These are phyloP conservation scores for Rhaphigaster nebulosa DNA, from an alignment of 2,888 invertebrate species.

Conservation along the genomic window DNA sequence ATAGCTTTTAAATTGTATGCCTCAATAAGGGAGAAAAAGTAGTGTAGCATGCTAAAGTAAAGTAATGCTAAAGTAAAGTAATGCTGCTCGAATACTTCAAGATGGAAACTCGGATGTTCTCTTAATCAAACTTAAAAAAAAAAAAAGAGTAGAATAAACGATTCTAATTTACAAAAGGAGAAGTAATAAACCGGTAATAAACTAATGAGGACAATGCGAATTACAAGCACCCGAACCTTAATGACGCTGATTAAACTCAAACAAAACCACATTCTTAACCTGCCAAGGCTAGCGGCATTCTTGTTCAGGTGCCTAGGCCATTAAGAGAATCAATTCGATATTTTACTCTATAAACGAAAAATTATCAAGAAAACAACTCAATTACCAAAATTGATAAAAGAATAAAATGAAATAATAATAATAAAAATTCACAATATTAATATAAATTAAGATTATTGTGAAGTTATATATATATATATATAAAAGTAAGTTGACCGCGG, in stretches of 20 bases:
- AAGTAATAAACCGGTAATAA: neutral
- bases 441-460: too few relatives aligned
- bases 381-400: neutral
- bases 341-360: neutral
- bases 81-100: too few relatives aligned
- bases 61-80: too few relatives aligned
- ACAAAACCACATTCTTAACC: neutral
- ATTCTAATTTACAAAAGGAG: neutral
- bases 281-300: conserved; percentile 31
- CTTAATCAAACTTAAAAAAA: too few relatives aligned
- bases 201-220: neutral
- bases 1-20: too few relatives aligned
- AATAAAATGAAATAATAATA: too few relatives aligned
- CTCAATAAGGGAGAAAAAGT: too few relatives aligned
- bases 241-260: conserved; percentile 9
- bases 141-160: neutral
- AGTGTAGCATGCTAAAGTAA: too few relatives aligned
- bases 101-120: too few relatives aligned
- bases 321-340: conserved; percentile 16
- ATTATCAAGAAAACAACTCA: neutral
- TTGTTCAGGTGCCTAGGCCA: neutral
- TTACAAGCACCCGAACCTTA: neutral
- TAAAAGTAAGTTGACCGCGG: too few relatives aligned
- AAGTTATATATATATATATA: too few relatives aligned
- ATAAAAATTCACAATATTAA: too few relatives aligned